Percentiles rank a stretch among this genome's conserved stretches.
Evolutionary conservation across 2,888 invertebrate species (phyloP).

Genomic region (Dynastes tityus): DNA sequence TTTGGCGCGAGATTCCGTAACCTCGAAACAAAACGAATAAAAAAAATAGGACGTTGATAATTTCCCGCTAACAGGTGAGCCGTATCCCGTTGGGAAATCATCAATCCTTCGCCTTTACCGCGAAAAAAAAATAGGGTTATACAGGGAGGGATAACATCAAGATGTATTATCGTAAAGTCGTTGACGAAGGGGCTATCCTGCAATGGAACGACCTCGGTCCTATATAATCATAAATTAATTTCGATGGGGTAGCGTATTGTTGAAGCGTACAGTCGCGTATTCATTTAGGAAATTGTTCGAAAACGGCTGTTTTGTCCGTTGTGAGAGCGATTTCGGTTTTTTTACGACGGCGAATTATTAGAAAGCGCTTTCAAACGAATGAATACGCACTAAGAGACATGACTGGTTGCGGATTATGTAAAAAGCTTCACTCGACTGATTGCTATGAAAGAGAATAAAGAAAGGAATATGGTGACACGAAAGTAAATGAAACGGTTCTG

Average conservation of each 20-base stretch:
- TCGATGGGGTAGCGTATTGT: background rate
- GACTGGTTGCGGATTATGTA: no score
- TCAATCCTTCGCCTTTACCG: background rate
- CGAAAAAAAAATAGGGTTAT: background rate
- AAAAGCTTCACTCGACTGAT: no score
- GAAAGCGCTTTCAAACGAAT: constrained; percentile 16
- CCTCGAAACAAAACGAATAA: background rate
- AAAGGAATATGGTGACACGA: no score
- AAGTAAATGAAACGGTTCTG: no score
- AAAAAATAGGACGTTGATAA: background rate
- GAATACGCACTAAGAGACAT: background rate
- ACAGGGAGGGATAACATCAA: constrained; percentile 4
- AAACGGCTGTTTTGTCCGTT: constrained; percentile 3
- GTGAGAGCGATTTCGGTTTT: background rate
- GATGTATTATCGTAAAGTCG: background rate
- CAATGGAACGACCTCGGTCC: background rate
- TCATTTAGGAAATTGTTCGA: constrained; percentile 42
- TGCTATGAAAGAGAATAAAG: no score
- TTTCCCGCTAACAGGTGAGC: constrained; percentile 16
- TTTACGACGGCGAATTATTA: constrained; percentile 21
- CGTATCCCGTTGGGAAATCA: background rate
- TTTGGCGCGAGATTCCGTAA: no score
- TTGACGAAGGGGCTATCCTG: background rate
- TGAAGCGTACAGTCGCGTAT: background rate
- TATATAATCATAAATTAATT: constrained; percentile 34